A percentile compares a stretch with the other conserved stretches of the same genome.
Conservation (phyloP, 2,888 invertebrate genomes). For the Sericinus montela region DNA sequence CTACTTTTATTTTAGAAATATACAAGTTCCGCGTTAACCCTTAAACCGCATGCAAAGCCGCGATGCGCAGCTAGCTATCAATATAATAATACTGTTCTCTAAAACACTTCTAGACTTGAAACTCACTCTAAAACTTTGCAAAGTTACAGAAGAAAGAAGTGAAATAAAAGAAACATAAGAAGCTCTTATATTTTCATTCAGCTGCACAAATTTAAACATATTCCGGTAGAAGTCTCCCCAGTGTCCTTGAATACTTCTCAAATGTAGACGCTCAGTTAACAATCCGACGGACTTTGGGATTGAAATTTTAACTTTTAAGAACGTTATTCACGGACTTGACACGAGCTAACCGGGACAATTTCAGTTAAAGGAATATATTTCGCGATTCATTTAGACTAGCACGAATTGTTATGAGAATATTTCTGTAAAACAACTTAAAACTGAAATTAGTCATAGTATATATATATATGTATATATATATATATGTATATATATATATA, state of each 20-base stretch:
- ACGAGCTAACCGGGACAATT: neutral
- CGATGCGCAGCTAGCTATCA: no score
- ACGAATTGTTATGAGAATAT: no score
- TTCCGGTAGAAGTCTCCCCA: neutral
- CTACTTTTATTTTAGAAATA: no score
- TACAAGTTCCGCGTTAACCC: no score
- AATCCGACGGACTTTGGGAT: slow-evolving; percentile 1
- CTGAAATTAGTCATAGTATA: no score
- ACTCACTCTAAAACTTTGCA: neutral
- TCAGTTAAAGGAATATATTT: neutral
- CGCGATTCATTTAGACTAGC: no score
- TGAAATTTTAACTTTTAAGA: slow-evolving; percentile 10
- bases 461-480: no score
- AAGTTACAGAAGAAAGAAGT: neutral
- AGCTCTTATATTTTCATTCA: neutral
- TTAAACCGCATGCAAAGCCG: no score
- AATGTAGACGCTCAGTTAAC: neutral
- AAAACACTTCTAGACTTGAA: no score
- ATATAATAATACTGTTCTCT: no score
- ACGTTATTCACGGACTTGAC: neutral
- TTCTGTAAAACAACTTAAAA: no score
- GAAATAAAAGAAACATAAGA: slow-evolving; percentile 5
- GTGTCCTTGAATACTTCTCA: neutral
- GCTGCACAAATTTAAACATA: slow-evolving; percentile 1
- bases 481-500: no score